Percentiles rank a stretch among this genome's conserved stretches.
Conservation (phyloP, 2,113 vertebrate genomes). For the Coptodon bakossiorum region DNA sequence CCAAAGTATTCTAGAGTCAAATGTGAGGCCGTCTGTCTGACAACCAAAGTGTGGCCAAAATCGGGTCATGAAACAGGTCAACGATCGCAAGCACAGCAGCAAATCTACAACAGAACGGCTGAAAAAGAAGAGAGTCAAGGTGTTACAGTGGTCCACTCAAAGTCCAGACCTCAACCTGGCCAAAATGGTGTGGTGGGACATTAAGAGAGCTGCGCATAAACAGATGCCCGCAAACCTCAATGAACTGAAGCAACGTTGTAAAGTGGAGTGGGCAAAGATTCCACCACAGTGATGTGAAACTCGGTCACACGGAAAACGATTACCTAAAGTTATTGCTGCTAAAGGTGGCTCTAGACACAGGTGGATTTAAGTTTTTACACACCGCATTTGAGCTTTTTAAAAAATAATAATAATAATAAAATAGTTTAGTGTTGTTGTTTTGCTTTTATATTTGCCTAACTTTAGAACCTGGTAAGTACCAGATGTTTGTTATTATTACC, state of each 20-base stretch:
- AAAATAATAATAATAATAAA: fast-evolving
- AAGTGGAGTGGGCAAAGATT: background rate
- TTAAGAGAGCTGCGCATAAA: background rate
- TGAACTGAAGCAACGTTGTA: background rate
- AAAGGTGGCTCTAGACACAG: background rate
- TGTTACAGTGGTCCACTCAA: fast-evolving
- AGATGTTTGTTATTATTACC: background rate
- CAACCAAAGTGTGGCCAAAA: background rate
- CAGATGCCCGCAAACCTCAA: background rate
- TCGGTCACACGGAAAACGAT: background rate
- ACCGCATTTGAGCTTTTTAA: background rate
- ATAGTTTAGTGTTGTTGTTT: background rate
- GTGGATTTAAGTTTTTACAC: background rate
- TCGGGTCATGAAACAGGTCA: background rate
- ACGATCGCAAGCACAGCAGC: background rate
- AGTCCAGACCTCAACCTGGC: background rate
- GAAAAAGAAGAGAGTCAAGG: background rate
- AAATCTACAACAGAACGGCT: background rate
- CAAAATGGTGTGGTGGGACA: fast-evolving
- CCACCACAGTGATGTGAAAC: background rate
- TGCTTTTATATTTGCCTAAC: background rate
- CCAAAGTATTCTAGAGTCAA: background rate
- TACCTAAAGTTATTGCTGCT: background rate
- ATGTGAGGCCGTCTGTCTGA: background rate
- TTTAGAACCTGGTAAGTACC: background rate